Percentiles rank a stretch among this genome's conserved stretches.
Conservation (phyloP, 23 tunicate genomes). For the Styela plicata region DNA sequence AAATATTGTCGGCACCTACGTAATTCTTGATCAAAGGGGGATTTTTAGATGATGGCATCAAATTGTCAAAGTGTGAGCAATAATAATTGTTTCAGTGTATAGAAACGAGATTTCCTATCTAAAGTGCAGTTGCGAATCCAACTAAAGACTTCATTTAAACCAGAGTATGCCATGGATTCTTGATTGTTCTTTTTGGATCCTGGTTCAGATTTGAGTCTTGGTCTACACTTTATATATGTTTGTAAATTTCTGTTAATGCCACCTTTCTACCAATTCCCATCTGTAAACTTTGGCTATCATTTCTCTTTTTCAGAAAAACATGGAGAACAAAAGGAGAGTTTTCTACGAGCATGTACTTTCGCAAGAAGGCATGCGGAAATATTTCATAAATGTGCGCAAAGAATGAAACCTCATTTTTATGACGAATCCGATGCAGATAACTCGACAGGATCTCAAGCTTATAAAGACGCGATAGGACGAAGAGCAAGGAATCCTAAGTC, state of each 20-base stretch:
- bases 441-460: background rate
- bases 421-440: constrained; percentile 6
- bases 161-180: too few species aligned
- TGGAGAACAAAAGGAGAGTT: constrained; percentile 67
- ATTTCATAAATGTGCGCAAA: constrained; percentile 53
- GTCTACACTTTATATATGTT: background rate
- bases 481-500: constrained; percentile 42
- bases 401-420: constrained; percentile 29
- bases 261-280: background rate
- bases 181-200: background rate
- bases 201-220: constrained; percentile 8
- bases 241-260: background rate
- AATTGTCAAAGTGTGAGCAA: too few species aligned
- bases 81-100: too few species aligned
- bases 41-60: too few species aligned
- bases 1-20: too few species aligned
- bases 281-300: background rate
- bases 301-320: constrained; percentile 62
- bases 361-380: constrained; percentile 65
- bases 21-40: too few species aligned
- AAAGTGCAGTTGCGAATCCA: too few species aligned
- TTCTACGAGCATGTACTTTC: constrained; percentile 81
- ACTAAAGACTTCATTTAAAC: too few species aligned
- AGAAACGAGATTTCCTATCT: too few species aligned
- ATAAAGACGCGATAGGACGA: constrained; percentile 7